Base-by-base conservation (phyloP, 92 coral and sea anemone species). In the Siderastrea siderea region DNA sequence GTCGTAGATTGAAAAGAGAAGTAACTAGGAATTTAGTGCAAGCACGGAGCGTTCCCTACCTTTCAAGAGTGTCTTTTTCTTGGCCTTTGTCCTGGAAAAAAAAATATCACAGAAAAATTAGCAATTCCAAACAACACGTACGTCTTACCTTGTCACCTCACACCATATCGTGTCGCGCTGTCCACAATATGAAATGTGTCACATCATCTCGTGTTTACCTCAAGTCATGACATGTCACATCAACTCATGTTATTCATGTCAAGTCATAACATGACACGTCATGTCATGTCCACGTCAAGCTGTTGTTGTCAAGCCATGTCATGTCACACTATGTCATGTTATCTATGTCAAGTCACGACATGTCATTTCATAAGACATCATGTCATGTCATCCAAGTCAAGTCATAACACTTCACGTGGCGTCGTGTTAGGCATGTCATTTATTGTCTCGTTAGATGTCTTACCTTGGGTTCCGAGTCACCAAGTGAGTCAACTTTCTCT, bases 61-160 rank as follows among this genome's bases (percentile, higher is more conserved):
- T 94, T 86, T 94, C 97, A n/a, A 85, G 85, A 6, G 88, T 89
- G 79, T 89, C 89, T 58, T 89, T 90, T 52, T 78, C 81, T 51
- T 82, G 89, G 63, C 80, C 72, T 54, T 89, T 87, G 51, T 68
- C 90, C 97, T 94, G 48, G 47, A 70, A 87, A 12, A 16, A 70
- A 43, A 12, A 3, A 14, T 12, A 2, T 4, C 5, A 1, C 68
- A 1, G 1, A 68, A 1, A 47, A 19, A 2, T 52, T 6, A 10
- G 3, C 50, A 48, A 26, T 15, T 3, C 45, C 8, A 5, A 19
- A 5, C 17, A 65, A 52, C 57, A 52, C 7, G 0, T 52, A 1
- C 5, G 8, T 1, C 57, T 52, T 6, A 52, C 1, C 1, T 52
- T 1, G 57, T n/a, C n/a, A n/a, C n/a, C n/a, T n/a, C n/a, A n/a